These are phyloP conservation scores for Athene noctua DNA, from an alignment of 2,113 vertebrate genomes.

Conservation along the genomic window DNA sequence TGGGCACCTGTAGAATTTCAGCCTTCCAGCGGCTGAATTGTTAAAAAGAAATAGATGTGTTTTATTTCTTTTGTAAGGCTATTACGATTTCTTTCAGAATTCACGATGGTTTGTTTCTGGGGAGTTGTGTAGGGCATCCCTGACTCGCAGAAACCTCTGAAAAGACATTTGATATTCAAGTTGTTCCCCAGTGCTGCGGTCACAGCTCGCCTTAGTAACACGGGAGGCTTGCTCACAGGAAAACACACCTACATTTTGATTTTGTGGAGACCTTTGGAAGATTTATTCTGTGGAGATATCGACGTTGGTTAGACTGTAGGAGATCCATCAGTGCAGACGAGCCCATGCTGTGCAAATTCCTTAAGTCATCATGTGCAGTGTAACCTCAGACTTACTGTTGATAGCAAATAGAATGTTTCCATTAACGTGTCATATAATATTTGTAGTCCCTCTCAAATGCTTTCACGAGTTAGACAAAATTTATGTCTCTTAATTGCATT, in stretches of 20 bases:
- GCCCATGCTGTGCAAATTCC: not conserved
- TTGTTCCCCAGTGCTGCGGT: not conserved
- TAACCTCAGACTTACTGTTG: not conserved
- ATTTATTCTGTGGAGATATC: not conserved
- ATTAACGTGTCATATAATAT: conserved; percentile 25
- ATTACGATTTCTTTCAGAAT: fast-evolving
- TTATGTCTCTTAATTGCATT: conserved; percentile 31
- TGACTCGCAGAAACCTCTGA: not conserved
- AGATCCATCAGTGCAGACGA: not conserved
- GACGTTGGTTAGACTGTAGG: fast-evolving
- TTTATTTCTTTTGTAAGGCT: fast-evolving
- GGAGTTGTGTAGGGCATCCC: not conserved
- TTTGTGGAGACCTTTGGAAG: not conserved
- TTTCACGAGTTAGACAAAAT: not conserved
- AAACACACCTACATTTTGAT: fast-evolving
- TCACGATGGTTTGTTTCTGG: fast-evolving
- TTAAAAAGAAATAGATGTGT: not conserved
- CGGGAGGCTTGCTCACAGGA: not conserved
- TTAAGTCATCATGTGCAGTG: fast-evolving
- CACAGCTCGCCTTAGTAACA: fast-evolving
- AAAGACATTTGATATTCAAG: fast-evolving
- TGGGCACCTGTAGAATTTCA: not conserved
- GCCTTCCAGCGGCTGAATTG: not conserved
- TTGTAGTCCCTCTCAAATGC: not conserved
- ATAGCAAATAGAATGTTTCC: not conserved